Percentiles rank a stretch among this genome's conserved stretches.
These are phyloP conservation scores for Hydropotes inermis DNA, from an alignment of 2,113 vertebrate genomes.

Conservation along the genomic window DNA sequence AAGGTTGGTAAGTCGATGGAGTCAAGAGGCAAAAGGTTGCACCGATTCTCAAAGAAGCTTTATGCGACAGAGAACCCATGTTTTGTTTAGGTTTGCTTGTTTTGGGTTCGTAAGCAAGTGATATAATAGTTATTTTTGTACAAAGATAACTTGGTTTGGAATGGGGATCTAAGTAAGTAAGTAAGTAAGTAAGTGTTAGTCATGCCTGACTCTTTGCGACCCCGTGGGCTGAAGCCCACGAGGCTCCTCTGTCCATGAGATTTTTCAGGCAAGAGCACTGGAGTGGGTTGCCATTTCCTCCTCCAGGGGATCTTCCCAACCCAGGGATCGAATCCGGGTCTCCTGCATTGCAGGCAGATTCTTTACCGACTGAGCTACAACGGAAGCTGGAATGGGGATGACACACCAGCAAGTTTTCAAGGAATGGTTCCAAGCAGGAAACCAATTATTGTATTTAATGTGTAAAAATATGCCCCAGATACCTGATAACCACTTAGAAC, in stretches of 20 bases:
- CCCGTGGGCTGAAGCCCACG: background rate
- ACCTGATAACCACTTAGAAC: background rate
- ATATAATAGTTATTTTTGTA: background rate
- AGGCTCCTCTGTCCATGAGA: background rate
- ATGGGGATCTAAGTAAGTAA: background rate
- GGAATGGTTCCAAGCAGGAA: background rate
- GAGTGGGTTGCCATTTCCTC: background rate
- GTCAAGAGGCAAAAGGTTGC: background rate
- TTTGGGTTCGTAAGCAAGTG: background rate
- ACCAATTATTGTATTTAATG: background rate
- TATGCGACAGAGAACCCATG: background rate
- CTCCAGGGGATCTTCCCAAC: background rate
- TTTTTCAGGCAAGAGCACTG: background rate
- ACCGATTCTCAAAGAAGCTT: background rate
- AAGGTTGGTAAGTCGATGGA: rapidly evolving
- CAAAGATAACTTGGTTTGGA: background rate
- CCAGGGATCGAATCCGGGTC: background rate
- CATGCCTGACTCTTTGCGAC: rapidly evolving
- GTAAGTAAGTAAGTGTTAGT: background rate
- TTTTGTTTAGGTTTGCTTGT: background rate
- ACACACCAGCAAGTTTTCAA: background rate
- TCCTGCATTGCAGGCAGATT: background rate
- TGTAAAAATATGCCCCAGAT: background rate
- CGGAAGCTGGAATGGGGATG: background rate
- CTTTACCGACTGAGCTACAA: background rate